phyloP scores from a whole-genome alignment of 1,140 invertebrate genomes.

The Phthorimaea operculella region DNA sequence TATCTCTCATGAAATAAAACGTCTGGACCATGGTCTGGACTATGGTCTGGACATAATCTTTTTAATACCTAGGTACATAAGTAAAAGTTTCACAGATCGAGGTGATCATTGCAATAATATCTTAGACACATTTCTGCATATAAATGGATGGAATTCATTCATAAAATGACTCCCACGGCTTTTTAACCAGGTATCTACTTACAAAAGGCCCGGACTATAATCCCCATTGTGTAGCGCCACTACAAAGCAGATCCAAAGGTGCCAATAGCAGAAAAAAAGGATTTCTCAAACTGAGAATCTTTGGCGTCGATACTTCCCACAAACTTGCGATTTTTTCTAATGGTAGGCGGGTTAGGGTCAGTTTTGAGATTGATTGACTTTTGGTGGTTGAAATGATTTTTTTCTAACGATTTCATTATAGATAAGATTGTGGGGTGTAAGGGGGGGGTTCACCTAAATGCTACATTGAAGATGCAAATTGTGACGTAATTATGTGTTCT shows the following conservation, averaged over 20 bases:
- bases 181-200: constrained; percentile 28
- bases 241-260: constrained; percentile 46
- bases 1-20: no score
- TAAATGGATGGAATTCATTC: background rate
- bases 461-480: no score
- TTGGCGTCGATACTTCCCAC: constrained; percentile 43
- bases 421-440: no score
- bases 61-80: no score
- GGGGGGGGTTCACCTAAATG: no score
- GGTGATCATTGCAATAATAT: no score
- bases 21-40: no score
- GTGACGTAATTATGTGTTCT: no score
- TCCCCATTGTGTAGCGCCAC: constrained; percentile 27
- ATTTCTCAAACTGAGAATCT: constrained; percentile 45
- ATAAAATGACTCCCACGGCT: constrained; percentile 21
- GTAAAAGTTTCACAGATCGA: no score
- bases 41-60: no score
- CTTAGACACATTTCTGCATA: no score
- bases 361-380: constrained; percentile 4
- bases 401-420: no score
- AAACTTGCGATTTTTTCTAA: constrained; percentile 29
- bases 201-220: constrained; percentile 36
- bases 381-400: background rate
- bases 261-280: constrained; percentile 34
- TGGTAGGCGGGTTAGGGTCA: constrained; percentile 7